Evolutionary conservation across 2,113 vertebrate genomes (phyloP).

Genomic region (Aphyosemion australe): DNA sequence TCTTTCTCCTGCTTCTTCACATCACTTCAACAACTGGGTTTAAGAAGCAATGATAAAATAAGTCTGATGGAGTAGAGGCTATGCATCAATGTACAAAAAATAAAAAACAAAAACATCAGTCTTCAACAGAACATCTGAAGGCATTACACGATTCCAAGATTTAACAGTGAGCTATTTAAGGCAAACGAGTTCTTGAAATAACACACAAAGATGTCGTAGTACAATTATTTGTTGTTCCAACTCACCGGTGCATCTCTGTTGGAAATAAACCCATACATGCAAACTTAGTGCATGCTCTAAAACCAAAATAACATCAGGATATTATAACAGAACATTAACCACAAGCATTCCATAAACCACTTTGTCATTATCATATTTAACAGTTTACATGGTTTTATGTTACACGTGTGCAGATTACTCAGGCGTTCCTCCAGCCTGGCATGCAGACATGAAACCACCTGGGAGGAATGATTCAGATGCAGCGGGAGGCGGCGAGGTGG

Average conservation of each 20-base stretch:
- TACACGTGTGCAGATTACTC: conserved; percentile 40
- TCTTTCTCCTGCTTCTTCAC: conserved; percentile 26
- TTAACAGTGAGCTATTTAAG: conserved; percentile 89
- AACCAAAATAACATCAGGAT: conserved; percentile 44
- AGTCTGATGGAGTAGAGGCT: conserved; percentile 41
- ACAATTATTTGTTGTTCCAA: conserved; percentile 67
- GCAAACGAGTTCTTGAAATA: conserved; percentile 75
- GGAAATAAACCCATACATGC: conserved; percentile 82
- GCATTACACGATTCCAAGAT: conserved; percentile 87
- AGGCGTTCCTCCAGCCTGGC: conserved; percentile 53
- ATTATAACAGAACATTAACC: conserved; percentile 54
- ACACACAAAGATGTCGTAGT: conserved; percentile 68
- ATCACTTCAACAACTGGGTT: conserved; percentile 31
- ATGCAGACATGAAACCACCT: conserved; percentile 70
- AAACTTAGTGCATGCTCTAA: conserved; percentile 78
- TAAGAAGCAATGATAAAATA: conserved; percentile 36
- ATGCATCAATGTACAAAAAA: conserved; percentile 18
- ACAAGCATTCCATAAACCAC: conserved; percentile 81
- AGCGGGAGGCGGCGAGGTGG: conserved; percentile 48
- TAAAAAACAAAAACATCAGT: conserved; percentile 51
- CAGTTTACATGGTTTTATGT: conserved; percentile 77
- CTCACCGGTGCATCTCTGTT: conserved; percentile 77
- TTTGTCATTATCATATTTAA: conserved; percentile 57
- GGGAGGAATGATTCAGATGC: conserved; percentile 60
- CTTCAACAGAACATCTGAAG: conserved; percentile 77